Evolutionary conservation across 2,113 vertebrate genomes (phyloP).

Genomic region (chimpanzee (Pan troglodytes)): NHGRI_mPanTro3-v2.1_pri NC_072404.2:107741501-107742000

Average conservation of each 20-base stretch:
- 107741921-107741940: slow-evolving; percentile 79
- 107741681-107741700: not conserved
- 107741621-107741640: not conserved
- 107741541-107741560: not conserved
- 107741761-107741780: not conserved
- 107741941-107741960: slow-evolving; percentile 81
- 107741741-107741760: not conserved
- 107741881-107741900: slow-evolving; percentile 51
- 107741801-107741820: not conserved
- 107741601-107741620: not conserved
- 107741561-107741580: not conserved
- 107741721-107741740: not conserved
- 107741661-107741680: not conserved
- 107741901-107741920: slow-evolving; percentile 49
- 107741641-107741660: not conserved
- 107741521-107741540: not conserved
- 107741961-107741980: slow-evolving; percentile 69
- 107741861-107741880: slow-evolving; percentile 9
- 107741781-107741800: not conserved
- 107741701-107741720: not conserved
- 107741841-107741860: not conserved
- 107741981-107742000: slow-evolving; percentile 77
- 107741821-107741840: not conserved
- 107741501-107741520: not conserved
- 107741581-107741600: not conserved